Evolutionary conservation across 2,888 invertebrate genomes (phyloP).

Genomic region (Atherix ibis): DNA sequence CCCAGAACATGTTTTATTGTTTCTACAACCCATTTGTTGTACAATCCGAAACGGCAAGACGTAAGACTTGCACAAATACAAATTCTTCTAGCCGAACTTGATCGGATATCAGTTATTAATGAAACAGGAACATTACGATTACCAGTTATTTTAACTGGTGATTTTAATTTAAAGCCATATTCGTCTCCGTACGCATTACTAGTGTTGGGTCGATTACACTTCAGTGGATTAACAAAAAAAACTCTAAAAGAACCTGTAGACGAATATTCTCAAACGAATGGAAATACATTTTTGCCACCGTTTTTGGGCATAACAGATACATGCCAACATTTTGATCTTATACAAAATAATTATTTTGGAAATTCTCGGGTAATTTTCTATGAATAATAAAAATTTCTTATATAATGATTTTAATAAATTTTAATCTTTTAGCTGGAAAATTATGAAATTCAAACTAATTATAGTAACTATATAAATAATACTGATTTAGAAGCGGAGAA

Average conservation of each 20-base stretch:
- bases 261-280: conserved; percentile 6
- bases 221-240: conserved; percentile 25
- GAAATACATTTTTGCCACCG: conserved; percentile 16
- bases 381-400: neutral
- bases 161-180: conserved; percentile 72
- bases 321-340: conserved; percentile 41
- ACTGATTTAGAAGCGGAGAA: conserved; percentile 1
- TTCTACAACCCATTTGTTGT: conserved; percentile 88
- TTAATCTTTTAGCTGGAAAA: conserved; percentile 7
- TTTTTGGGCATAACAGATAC: conserved; percentile 40
- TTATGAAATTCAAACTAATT: too few species aligned
- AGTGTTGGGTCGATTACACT: conserved; percentile 41
- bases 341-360: conserved; percentile 32
- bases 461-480: neutral
- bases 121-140: conserved; percentile 26
- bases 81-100: conserved; percentile 69
- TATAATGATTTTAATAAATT: neutral
- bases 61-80: conserved; percentile 79
- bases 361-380: conserved; percentile 12
- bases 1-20: conserved; percentile 48
- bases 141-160: conserved; percentile 80
- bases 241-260: conserved; percentile 12
- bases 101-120: conserved; percentile 47
- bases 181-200: conserved; percentile 57
- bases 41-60: conserved; percentile 79